Percentiles rank a stretch among this genome's conserved stretches.
Conservation (phyloP, 64 coral and sea anemone genomes). For the Pocillopora verrucosa region DNA sequence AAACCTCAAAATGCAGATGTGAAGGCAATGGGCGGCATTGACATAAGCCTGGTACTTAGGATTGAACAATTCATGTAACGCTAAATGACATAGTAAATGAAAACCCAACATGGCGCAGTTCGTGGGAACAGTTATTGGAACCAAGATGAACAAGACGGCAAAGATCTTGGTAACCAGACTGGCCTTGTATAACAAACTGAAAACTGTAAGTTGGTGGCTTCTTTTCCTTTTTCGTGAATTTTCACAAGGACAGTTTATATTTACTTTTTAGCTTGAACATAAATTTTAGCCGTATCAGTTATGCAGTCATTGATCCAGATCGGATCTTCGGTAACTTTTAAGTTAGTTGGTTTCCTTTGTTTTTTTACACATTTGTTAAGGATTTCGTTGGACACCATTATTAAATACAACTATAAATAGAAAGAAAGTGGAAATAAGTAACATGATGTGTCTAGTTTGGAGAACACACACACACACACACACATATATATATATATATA, state of each 20-base stretch:
- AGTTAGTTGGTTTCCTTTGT: too few relatives aligned
- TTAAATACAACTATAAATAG: too few relatives aligned
- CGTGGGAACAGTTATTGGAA: constrained; percentile 94
- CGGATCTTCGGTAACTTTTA: too few relatives aligned
- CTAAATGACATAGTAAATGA: neutral
- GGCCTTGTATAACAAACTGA: constrained; percentile 79
- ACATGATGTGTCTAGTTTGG: too few relatives aligned
- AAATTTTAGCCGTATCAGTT: too few relatives aligned
- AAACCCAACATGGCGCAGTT: constrained; percentile 99
- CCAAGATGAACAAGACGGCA: constrained; percentile 99
- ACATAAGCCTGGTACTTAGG: neutral
- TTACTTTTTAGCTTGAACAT: neutral
- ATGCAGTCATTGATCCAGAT: too few relatives aligned
- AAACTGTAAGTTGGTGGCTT: constrained; percentile 61
- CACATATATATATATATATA: too few relatives aligned
- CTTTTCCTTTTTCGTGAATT: neutral
- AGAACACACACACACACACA: too few relatives aligned
- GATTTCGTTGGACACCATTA: too few relatives aligned
- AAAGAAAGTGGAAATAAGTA: too few relatives aligned
- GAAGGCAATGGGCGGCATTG: neutral
- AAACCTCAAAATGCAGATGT: too few relatives aligned
- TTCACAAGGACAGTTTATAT: neutral
- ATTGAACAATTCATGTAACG: neutral
- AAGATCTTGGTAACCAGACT: constrained; percentile 97
- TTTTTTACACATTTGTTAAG: too few relatives aligned